Evolutionary conservation across 2,888 invertebrate genomes (phyloP).

Genomic region (Agonopterix alstromeriana): DNA sequence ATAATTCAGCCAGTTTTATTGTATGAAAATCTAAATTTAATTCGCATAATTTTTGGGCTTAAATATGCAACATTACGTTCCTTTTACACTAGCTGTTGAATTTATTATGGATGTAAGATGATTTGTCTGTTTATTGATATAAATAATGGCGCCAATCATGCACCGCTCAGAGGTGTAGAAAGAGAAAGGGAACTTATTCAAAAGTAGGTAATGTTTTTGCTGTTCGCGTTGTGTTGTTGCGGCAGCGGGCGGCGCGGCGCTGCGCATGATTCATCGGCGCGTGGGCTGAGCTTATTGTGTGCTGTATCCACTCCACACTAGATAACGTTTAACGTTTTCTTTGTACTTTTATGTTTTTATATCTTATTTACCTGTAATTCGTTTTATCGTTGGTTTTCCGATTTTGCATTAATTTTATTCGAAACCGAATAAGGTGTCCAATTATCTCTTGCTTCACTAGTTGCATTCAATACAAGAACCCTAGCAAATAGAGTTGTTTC

Average conservation of each 20-base stretch:
- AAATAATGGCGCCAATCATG: conserved; percentile 52
- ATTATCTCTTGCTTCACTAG: conserved; percentile 16
- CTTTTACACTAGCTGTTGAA: conserved; percentile 12
- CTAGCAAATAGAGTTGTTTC: conserved; percentile 25
- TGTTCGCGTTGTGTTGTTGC: conserved; percentile 47
- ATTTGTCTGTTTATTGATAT: conserved; percentile 38
- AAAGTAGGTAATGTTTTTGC: conserved; percentile 77
- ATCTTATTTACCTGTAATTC: conserved; percentile 19
- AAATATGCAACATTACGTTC: not conserved
- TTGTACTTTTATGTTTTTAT: conserved; percentile 23
- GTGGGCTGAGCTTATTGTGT: conserved; percentile 70
- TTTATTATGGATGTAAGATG: conserved; percentile 17
- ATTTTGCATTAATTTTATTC: conserved; percentile 15
- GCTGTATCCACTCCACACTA: conserved; percentile 28
- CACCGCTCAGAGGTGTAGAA: conserved; percentile 64
- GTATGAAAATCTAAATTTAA: conserved; percentile 4
- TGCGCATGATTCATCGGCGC: conserved; percentile 67
- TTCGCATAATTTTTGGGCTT: conserved; percentile 1
- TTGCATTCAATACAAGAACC: conserved; percentile 19
- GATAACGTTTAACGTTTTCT: conserved; percentile 55
- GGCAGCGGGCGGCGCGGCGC: conserved; percentile 25
- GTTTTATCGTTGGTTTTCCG: conserved; percentile 20
- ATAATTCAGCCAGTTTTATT: conserved; percentile 5
- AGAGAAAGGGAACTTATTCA: conserved; percentile 75
- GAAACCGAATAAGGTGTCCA: conserved; percentile 5